Percentiles rank a stretch among this genome's conserved stretches.
Conservation (phyloP, 2,888 invertebrate species). For the Platypus cylindrus region DNA sequence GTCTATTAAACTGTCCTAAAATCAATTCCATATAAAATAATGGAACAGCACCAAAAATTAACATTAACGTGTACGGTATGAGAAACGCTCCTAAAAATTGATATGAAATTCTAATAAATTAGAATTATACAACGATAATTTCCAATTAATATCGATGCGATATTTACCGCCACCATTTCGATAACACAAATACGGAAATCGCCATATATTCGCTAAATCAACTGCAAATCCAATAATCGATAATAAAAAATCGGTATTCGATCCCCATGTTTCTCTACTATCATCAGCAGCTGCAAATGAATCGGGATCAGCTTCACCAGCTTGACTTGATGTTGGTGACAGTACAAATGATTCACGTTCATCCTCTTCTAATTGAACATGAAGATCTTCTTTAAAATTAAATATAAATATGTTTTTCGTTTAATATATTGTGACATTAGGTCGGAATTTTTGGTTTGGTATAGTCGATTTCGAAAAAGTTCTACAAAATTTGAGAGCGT, state of each 20-base stretch:
- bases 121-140: too few relatives aligned
- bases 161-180: conserved; percentile 59
- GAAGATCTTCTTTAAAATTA: conserved; percentile 30
- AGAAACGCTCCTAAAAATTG: conserved; percentile 53
- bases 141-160: too few relatives aligned
- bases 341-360: conserved; percentile 34
- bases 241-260: conserved; percentile 66
- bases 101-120: too few relatives aligned
- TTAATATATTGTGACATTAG: too few relatives aligned
- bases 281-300: conserved; percentile 35
- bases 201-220: conserved; percentile 78
- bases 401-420: too few relatives aligned
- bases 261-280: conserved; percentile 67
- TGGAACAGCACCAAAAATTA: conserved; percentile 63
- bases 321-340: conserved; percentile 33
- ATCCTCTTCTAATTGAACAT: conserved; percentile 36
- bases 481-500: too few relatives aligned
- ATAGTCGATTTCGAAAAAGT: too few relatives aligned
- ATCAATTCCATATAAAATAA: conserved; percentile 70
- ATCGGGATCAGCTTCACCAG: conserved; percentile 31
- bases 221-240: conserved; percentile 79
- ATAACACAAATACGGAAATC: conserved; percentile 68
- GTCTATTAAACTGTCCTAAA: conserved; percentile 62
- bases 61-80: conserved; percentile 62
- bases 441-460: too few relatives aligned